A percentile compares a stretch with the other conserved stretches of the same genome.
Conservation (phyloP, 1,140 invertebrate species). For the Drosophila bocqueti region DNA sequence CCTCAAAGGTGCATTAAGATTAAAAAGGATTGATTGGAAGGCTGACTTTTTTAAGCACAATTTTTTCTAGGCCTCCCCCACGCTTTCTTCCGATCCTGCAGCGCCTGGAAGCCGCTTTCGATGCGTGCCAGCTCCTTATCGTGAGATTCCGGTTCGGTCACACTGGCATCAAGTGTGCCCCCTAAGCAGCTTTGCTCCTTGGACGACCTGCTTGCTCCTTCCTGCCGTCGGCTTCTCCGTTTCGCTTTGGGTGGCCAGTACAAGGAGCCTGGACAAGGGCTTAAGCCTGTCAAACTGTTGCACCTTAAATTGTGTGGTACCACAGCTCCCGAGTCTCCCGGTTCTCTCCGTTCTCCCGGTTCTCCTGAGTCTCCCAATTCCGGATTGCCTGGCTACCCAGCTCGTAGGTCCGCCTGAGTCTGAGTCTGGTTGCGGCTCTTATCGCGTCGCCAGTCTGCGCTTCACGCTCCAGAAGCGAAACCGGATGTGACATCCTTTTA, state of each 20-base stretch:
- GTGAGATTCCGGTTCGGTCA: slow-evolving; percentile 8
- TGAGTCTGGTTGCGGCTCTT: slow-evolving; percentile 49
- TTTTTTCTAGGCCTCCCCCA: background rate
- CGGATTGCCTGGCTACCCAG: slow-evolving; percentile 2
- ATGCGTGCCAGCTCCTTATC: slow-evolving; percentile 21
- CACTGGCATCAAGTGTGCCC: slow-evolving; percentile 26
- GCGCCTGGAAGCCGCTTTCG: background rate
- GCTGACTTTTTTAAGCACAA: background rate
- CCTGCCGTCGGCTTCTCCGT: background rate
- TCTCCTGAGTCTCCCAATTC: slow-evolving; percentile 6
- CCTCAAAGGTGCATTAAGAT: no score
- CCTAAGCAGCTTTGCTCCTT: slow-evolving; percentile 36
- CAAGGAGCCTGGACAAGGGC: slow-evolving; percentile 12
- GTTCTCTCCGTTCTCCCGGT: background rate
- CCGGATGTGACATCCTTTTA: slow-evolving; percentile 85
- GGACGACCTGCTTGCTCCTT: background rate
- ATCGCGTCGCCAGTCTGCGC: slow-evolving; percentile 75
- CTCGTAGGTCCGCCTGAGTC: slow-evolving; percentile 1
- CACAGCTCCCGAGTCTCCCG: background rate
- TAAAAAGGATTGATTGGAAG: no score
- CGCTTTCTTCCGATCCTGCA: background rate
- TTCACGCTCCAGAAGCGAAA: slow-evolving; percentile 81
- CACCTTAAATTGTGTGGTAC: slow-evolving; percentile 58
- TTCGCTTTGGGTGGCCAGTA: background rate
- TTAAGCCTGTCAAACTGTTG: slow-evolving; percentile 61